Conservation (phyloP, 2,113 vertebrate genomes). For the Calyptomena viridis region DNA sequence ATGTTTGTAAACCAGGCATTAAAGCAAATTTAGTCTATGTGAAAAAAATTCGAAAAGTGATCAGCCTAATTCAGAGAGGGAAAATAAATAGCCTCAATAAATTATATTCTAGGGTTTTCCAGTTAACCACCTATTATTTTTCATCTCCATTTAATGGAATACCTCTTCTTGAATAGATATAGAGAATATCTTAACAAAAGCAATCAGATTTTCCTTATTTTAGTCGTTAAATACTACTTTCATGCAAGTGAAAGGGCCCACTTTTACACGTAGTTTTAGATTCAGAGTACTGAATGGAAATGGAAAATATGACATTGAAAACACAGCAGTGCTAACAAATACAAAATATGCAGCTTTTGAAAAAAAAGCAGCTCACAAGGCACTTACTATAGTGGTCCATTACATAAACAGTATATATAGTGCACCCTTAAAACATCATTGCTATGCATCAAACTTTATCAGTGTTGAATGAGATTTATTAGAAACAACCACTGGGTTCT, state of each 20-base stretch:
- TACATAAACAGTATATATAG: not conserved
- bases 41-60: not conserved
- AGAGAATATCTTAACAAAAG: not conserved
- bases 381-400: constrained; percentile 61
- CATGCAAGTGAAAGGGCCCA: not conserved
- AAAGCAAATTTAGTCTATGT: not conserved
- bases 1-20: not conserved
- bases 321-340: not conserved
- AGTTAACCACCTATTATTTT: not conserved
- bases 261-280: not conserved
- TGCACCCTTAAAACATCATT: constrained; percentile 1
- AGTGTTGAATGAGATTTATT: not conserved
- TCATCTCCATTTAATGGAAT: not conserved
- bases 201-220: not conserved
- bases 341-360: not conserved
- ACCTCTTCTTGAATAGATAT: not conserved
- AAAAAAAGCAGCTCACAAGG: constrained; percentile 52
- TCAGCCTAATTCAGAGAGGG: not conserved
- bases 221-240: not conserved
- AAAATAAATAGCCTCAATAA: not conserved
- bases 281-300: not conserved
- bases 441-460: not conserved
- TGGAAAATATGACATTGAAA: not conserved
- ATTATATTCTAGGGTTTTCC: not conserved
- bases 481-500: not conserved